Evolutionary conservation across 2,797 vertebrate species (phyloP), one percentile per base, ranked within the genome.

Genomic region (Anabas testudineus): DNA sequence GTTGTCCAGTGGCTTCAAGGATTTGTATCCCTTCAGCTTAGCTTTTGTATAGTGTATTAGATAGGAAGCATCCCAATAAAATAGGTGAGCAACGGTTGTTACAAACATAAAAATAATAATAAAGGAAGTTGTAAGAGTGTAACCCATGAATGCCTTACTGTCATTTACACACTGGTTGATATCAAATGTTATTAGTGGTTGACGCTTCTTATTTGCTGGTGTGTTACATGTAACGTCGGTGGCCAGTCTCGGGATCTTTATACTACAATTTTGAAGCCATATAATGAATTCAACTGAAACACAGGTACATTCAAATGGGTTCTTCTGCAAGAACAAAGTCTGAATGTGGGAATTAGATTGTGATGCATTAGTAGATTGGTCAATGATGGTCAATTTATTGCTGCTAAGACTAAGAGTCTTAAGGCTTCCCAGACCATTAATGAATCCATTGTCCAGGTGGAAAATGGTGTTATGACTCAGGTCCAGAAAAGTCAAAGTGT

Each of bases 11-110:
- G 88, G 93, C 30, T 57, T 73, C 58, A 84, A 69, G 3, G 86
- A 54, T 15, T 18, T 83, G 72, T 93, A 95, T 30, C 92, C 93
- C 83, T 90, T 90, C 4, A 94, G 19, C 78, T 89, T 93, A 4
- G 89, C 93, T 74, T 87, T 90, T 36, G 90, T 71, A 69, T 91
- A 93, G 21, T 87, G 80, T 32, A 93, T 88, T 12, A 92, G 78
- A 24, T 95, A 95, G 45, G 86, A 92, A 0, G 83, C 81, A 53
- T 95, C 94, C 94, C 94, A 96, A 81, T 95, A 95, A 90, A 95
- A 96, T 15, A 95, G 74, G 36, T 94, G 89, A 64, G 93, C 90
- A 39, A 76, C 72, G 26, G 94, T 84, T 15, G 91, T 79, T 19
- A 87, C 74, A 60, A 90, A 48, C 74, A 91, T 88, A 26, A 93